Evolutionary conservation across 1,140 invertebrate species (phyloP), one percentile per base, ranked within the genome.

Genomic region (Macrosteles quadrilineatus): DNA sequence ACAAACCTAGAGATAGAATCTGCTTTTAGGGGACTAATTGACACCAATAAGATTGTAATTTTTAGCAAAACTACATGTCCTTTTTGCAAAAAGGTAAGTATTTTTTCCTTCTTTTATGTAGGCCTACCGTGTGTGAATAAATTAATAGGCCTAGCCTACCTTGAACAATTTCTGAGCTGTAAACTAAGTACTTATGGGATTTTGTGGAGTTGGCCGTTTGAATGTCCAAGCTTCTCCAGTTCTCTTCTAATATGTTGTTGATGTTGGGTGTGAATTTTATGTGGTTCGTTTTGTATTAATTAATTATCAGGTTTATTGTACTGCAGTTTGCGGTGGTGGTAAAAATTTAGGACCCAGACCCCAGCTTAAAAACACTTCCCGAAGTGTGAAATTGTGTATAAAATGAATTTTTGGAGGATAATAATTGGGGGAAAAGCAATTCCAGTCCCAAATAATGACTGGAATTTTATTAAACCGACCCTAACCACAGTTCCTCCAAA

Each of bases 61-160:
- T 74, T 74, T 45, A 75, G 73, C 64, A 75, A 75, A 71, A 68
- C 70, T n/a, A 69, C 62, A 21, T 75, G 73, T 53, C 67, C 69
- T 11, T 75, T 65, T 47, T 75, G 73, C 66, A 64, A 25, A 19
- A 73, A 70, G 59, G 72, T 70, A 64, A 64, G 19, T 21, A 1
- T n/a, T 64, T 25, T 12, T 55, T 23, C 23, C 17, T 43, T 43
- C 9, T 43, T 17, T 43, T 43, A 43, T 43, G 9, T 43, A 11
- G 17, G 36, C 36, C 36, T 43, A 43, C 17, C 9, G 36, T 43
- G 9, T 11, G 9, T 43, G 17, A 43, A 9, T 43, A 9, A 9
- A 43, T 43, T 9, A 17, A 43, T 17, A 11, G 36, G 9, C 17
- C 17, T 9, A 43, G 9, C 36, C 36, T 9, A 17, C 36, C 17